phyloP scores from a whole-genome alignment of 2,797 vertebrate genomes.

The Pogoniulus pusillus region DNA sequence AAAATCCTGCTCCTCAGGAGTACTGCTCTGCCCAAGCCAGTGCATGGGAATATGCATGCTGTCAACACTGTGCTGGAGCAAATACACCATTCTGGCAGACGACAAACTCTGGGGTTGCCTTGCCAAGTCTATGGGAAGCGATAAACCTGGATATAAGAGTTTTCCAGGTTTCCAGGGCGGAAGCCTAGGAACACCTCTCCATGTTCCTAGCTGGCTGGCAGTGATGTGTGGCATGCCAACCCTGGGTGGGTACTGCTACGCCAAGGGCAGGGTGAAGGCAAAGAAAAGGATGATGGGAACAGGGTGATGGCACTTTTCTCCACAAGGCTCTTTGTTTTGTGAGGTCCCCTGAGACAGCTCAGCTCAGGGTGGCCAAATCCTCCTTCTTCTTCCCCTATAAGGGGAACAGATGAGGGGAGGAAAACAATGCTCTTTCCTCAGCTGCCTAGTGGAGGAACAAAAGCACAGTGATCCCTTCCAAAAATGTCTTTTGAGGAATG shows the following conservation, averaged over 20 bases:
- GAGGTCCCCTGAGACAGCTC: neutral
- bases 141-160: neutral
- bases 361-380: neutral
- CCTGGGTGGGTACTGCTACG: rapidly evolving
- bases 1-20: neutral
- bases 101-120: neutral
- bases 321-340: neutral
- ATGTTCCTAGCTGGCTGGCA: neutral
- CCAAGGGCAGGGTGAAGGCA: neutral
- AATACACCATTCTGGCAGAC: neutral
- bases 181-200: neutral
- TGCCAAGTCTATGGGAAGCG: neutral
- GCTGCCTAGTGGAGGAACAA: constrained; percentile 46
- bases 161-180: neutral
- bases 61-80: neutral
- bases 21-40: neutral
- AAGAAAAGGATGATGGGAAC: neutral
- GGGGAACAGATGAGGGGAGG: constrained; percentile 20
- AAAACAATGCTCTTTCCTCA: constrained; percentile 42
- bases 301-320: neutral
- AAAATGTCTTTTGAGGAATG: constrained; percentile 64
- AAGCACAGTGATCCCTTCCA: constrained; percentile 29
- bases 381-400: constrained; percentile 52
- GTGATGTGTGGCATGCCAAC: rapidly evolving
- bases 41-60: rapidly evolving